Conservation (phyloP, 2,113 vertebrate species). For the Vimba vimba region DNA sequence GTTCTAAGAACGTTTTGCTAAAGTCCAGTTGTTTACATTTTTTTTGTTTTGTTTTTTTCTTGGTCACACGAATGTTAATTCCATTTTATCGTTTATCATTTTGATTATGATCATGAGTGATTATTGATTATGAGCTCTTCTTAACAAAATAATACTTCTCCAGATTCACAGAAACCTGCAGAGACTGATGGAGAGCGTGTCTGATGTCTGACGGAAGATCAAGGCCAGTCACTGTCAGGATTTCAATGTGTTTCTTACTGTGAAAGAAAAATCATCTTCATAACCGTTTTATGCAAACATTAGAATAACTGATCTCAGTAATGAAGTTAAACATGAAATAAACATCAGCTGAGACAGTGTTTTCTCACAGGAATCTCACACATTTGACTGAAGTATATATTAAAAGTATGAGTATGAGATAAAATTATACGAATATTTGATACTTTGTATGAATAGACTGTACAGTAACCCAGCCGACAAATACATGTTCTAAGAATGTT, state of each 20-base stretch:
- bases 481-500: too few relatives aligned
- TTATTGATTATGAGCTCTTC: background rate
- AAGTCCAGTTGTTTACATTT: too few relatives aligned
- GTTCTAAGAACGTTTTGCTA: too few relatives aligned
- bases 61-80: too few relatives aligned
- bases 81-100: too few relatives aligned
- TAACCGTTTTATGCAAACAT: background rate
- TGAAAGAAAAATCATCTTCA: background rate
- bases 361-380: background rate
- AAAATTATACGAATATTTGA: background rate
- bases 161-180: constrained; percentile 93
- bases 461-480: background rate
- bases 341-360: background rate
- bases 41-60: too few relatives aligned
- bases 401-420: background rate
- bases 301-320: constrained; percentile 33
- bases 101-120: background rate
- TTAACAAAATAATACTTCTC: background rate
- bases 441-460: background rate
- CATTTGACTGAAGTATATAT: background rate
- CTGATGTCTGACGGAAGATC: background rate
- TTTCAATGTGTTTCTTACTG: background rate
- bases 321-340: constrained; percentile 28
- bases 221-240: background rate
- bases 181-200: constrained; percentile 80